Conservation (phyloP, 1,140 invertebrate species). For the Plutomurus gul region DNA sequence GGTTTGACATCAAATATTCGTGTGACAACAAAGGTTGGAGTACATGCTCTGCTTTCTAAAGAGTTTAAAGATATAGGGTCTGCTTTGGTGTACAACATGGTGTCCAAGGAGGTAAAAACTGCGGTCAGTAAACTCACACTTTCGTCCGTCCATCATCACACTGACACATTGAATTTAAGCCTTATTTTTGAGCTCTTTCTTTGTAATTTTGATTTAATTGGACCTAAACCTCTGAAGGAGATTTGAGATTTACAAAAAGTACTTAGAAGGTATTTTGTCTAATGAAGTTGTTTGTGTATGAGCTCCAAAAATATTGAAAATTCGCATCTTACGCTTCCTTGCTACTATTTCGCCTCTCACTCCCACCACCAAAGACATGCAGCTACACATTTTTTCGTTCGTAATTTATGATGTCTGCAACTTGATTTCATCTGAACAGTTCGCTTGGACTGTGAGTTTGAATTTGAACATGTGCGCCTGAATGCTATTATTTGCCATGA, state of each 20-base stretch:
- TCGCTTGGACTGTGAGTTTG: too few relatives aligned
- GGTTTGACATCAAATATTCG: slow-evolving; percentile 80
- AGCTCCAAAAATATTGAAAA: neutral
- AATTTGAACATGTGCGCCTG: too few relatives aligned
- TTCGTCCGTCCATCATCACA: slow-evolving; percentile 50
- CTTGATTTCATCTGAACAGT: too few relatives aligned
- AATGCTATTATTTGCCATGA: too few relatives aligned
- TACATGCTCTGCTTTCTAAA: slow-evolving; percentile 80
- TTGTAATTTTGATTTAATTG: neutral
- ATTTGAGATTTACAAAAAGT: too few relatives aligned
- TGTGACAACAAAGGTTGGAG: slow-evolving; percentile 86
- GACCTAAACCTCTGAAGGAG: too few relatives aligned
- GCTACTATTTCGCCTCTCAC: too few relatives aligned
- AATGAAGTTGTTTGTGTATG: neutral
- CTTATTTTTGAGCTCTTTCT: neutral
- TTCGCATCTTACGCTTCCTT: slow-evolving; percentile 19
- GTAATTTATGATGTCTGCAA: too few relatives aligned
- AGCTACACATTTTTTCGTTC: too few relatives aligned
- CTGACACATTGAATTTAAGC: neutral
- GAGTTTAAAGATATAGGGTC: slow-evolving; percentile 76
- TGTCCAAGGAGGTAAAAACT: slow-evolving; percentile 95
- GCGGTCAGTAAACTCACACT: slow-evolving; percentile 79
- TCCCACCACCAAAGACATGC: too few relatives aligned
- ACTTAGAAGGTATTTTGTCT: too few relatives aligned
- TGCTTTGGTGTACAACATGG: slow-evolving; percentile 86